Percentiles rank a stretch among this genome's conserved stretches.
Conservation (phyloP, 2,113 vertebrate genomes). For the Trematocara zebra region DNA sequence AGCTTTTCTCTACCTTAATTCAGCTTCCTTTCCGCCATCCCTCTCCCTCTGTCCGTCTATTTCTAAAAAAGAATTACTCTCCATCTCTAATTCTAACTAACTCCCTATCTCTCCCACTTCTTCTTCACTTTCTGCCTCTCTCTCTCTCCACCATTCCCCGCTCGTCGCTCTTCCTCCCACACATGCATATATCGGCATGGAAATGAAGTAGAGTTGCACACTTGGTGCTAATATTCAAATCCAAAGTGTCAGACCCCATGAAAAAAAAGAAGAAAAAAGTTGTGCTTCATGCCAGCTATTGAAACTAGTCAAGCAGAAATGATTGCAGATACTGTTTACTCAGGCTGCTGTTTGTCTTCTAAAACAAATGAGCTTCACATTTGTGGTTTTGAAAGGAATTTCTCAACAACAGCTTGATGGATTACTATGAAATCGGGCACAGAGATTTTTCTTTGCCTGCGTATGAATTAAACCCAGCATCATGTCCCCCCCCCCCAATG, state of each 20-base stretch:
- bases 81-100: constrained; percentile 23
- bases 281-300: not conserved
- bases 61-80: not conserved
- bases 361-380: not conserved
- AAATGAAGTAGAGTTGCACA: constrained; percentile 47
- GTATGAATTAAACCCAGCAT: not conserved
- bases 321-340: not conserved
- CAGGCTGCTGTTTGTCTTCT: not conserved
- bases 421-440: not conserved
- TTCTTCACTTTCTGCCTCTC: constrained; percentile 14
- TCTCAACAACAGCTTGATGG: not conserved
- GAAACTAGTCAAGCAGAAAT: constrained; percentile 4
- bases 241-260: constrained; percentile 24
- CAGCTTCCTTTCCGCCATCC: not conserved
- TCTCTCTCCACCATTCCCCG: constrained; percentile 1
- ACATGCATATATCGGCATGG: constrained; percentile 56
- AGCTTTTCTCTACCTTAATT: not conserved
- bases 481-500: not conserved
- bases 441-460: not conserved
- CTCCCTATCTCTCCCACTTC: constrained; percentile 25
- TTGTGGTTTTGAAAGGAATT: not conserved
- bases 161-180: constrained; percentile 55
- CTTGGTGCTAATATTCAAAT: constrained; percentile 50
- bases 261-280: not conserved
- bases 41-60: not conserved